Conservation (phyloP, 2,888 invertebrate species). For the Azorinus chamasolen region DNA sequence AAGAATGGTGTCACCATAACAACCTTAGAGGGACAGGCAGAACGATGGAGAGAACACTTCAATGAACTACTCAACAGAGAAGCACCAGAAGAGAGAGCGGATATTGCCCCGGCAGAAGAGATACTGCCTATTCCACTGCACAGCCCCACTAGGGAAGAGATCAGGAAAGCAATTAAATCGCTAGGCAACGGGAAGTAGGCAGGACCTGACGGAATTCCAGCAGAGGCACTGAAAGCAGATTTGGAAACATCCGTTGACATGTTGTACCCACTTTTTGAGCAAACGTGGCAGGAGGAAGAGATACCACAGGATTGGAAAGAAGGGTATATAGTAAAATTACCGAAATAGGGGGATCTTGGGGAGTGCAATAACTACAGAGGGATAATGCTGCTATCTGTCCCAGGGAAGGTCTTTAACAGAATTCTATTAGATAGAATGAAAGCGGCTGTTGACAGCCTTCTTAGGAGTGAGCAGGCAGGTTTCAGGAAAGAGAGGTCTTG, state of each 20-base stretch:
- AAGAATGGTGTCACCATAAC: too few species aligned
- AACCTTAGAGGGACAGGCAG: too few species aligned
- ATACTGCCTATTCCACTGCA: too few species aligned
- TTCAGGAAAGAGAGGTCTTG: constrained; percentile 7
- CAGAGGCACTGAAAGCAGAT: neutral
- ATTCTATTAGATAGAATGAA: neutral
- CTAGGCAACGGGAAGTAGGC: neutral
- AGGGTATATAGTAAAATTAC: neutral
- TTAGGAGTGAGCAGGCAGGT: constrained; percentile 12
- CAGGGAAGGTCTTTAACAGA: neutral
- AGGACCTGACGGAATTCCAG: neutral
- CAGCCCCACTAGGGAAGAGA: too few species aligned
- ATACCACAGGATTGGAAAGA: neutral
- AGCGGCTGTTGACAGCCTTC: neutral
- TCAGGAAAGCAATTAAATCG: neutral
- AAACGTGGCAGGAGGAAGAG: neutral
- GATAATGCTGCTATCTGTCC: neutral
- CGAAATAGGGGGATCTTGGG: neutral
- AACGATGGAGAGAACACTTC: too few species aligned
- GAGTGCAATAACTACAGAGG: neutral
- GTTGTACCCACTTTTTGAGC: neutral
- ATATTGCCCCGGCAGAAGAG: too few species aligned
- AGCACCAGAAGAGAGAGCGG: too few species aligned
- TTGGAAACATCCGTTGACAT: neutral
- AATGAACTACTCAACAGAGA: constrained; percentile 1